phyloP scores from a whole-genome alignment of 2,113 vertebrate species.

The Pelusios castaneus region DNA sequence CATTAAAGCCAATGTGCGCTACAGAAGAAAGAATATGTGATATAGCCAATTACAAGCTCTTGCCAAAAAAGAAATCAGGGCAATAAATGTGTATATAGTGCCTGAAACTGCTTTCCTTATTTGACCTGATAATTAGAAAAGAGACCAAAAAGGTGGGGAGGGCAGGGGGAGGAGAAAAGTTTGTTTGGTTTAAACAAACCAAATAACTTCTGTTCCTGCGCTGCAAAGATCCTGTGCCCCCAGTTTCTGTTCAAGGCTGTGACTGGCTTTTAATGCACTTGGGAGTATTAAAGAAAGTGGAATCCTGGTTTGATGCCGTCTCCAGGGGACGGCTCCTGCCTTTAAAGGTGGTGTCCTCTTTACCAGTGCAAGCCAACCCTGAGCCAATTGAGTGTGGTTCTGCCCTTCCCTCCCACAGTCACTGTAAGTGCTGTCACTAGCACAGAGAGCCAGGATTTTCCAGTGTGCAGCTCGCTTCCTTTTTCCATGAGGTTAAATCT shows the following conservation, averaged over 20 bases:
- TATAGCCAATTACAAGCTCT: neutral
- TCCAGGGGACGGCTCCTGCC: neutral
- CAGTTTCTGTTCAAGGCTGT: neutral
- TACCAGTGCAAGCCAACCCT: rapidly evolving
- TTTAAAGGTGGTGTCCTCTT: neutral
- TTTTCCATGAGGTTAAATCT: neutral
- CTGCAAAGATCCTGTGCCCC: neutral
- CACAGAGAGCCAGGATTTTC: neutral
- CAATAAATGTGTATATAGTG: neutral
- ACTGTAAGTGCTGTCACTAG: neutral
- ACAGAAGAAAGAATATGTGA: neutral
- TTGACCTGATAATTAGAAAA: neutral
- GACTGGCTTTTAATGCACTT: neutral
- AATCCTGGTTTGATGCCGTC: neutral
- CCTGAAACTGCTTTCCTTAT: neutral
- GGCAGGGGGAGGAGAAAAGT: neutral
- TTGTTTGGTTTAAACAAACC: neutral
- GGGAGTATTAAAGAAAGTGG: neutral
- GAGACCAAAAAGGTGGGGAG: neutral
- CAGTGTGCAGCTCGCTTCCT: neutral
- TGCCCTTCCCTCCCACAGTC: neutral
- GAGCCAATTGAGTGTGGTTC: neutral
- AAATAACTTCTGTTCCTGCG: neutral
- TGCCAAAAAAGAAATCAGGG: neutral
- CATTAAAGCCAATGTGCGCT: neutral